Evolutionary conservation across 1,140 invertebrate species (phyloP).

Genomic region (Eupristina koningsbergeri): DNA sequence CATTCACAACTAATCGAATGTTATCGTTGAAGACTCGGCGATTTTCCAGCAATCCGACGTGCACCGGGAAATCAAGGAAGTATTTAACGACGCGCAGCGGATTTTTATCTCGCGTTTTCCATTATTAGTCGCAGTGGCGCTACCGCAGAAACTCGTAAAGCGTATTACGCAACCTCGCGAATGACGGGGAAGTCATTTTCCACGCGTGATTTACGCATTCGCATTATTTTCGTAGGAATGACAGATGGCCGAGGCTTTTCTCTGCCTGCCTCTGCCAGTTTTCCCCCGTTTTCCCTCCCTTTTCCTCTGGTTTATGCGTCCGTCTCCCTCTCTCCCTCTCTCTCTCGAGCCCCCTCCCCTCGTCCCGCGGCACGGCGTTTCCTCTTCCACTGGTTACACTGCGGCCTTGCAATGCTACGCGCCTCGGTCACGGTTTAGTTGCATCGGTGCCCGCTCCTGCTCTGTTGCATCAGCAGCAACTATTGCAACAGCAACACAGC

Average conservation of each 20-base stretch:
- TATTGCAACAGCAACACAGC: constrained; percentile 49
- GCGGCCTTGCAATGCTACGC: constrained; percentile 69
- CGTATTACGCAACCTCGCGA: constrained; percentile 54
- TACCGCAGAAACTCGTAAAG: constrained; percentile 37
- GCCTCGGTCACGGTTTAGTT: constrained; percentile 51
- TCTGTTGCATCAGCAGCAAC: constrained; percentile 63
- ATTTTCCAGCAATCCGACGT: background rate
- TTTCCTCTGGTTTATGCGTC: background rate
- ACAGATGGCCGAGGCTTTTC: constrained; percentile 6
- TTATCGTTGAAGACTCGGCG: constrained; percentile 18
- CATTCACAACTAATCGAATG: constrained; percentile 7
- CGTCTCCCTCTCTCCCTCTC: background rate
- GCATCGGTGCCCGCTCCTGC: constrained; percentile 49
- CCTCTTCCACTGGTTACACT: constrained; percentile 19
- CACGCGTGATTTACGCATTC: constrained; percentile 64
- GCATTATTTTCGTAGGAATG: constrained; percentile 56
- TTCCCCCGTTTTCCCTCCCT: background rate
- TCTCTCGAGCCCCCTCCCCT: background rate
- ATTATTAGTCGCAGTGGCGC: constrained; percentile 42
- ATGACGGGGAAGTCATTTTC: constrained; percentile 35
- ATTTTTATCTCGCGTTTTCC: constrained; percentile 3
- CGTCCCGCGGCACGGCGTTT: constrained; percentile 30
- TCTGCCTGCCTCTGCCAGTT: background rate
- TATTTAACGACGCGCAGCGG: no score
- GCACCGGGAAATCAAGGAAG: background rate